Evolutionary conservation across 2,888 invertebrate genomes (phyloP).

Genomic region (Drosophila crucigera): DNA sequence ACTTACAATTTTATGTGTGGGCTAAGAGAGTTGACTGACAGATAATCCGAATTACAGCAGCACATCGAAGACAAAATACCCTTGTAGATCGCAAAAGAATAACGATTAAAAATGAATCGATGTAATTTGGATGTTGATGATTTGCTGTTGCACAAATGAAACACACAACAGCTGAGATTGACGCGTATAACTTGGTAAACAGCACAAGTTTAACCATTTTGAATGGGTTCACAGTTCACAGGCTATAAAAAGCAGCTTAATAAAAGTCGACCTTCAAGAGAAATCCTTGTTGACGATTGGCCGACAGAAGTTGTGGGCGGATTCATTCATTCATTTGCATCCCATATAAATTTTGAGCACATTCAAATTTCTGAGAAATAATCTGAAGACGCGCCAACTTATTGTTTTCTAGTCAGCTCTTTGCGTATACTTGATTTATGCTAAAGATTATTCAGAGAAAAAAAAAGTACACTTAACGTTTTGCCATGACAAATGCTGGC

Average conservation of each 20-base stretch:
- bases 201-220: neutral
- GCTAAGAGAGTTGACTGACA: neutral
- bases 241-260: neutral
- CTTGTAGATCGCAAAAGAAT: neutral
- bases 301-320: neutral
- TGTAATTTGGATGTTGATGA: neutral
- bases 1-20: neutral
- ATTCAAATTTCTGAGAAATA: neutral
- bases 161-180: neutral
- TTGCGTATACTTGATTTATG: constrained; percentile 3
- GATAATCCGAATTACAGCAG: neutral
- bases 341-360: neutral
- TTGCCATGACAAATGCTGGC: constrained; percentile 36
- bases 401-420: neutral
- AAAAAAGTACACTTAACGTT: constrained; percentile 4
- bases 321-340: neutral
- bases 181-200: neutral
- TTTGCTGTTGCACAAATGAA: neutral
- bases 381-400: neutral
- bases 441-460: neutral
- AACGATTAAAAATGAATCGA: neutral
- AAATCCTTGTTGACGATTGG: neutral
- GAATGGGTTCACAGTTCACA: neutral
- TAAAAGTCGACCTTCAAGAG: neutral
- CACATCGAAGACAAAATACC: neutral